Conservation (phyloP, 2,797 vertebrate species). For the Prunella strophiata region DNA sequence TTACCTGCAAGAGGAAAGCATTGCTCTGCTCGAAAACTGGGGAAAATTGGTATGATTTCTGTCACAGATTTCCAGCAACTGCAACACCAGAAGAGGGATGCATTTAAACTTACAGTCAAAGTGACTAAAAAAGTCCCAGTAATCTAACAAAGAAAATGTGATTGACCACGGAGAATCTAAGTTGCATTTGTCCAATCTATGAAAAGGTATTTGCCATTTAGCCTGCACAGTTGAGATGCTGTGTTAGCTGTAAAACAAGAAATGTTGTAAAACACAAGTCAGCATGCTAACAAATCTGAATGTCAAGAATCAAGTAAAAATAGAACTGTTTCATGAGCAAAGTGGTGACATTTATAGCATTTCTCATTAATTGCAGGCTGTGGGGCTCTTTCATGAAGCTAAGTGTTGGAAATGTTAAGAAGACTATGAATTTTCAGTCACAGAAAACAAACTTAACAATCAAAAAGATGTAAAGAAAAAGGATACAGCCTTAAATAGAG, state of each 20-base stretch:
- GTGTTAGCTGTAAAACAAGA: background rate
- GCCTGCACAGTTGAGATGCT: background rate
- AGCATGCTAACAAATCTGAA: slow-evolving; percentile 38
- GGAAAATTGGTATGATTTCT: background rate
- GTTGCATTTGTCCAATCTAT: background rate
- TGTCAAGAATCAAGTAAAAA: slow-evolving; percentile 63
- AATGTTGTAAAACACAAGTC: slow-evolving; percentile 22
- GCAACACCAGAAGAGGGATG: background rate
- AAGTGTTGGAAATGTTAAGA: background rate
- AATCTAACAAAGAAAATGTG: background rate
- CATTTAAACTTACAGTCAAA: background rate
- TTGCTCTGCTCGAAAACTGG: background rate
- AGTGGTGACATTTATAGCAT: slow-evolving; percentile 58
- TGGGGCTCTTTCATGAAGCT: background rate
- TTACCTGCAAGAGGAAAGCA: background rate
- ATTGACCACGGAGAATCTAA: background rate
- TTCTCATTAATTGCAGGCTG: slow-evolving; percentile 34
- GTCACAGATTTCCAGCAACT: background rate
- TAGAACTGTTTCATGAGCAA: slow-evolving; percentile 54
- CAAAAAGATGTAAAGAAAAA: background rate
- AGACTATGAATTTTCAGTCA: background rate
- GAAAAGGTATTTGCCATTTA: slow-evolving; percentile 18
- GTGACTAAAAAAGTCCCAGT: background rate
- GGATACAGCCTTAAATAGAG: background rate
- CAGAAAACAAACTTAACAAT: background rate